Evolutionary conservation across 2,888 invertebrate genomes (phyloP), one percentile per base, ranked within the genome.

Genomic region (Agrochola litura): DNA sequence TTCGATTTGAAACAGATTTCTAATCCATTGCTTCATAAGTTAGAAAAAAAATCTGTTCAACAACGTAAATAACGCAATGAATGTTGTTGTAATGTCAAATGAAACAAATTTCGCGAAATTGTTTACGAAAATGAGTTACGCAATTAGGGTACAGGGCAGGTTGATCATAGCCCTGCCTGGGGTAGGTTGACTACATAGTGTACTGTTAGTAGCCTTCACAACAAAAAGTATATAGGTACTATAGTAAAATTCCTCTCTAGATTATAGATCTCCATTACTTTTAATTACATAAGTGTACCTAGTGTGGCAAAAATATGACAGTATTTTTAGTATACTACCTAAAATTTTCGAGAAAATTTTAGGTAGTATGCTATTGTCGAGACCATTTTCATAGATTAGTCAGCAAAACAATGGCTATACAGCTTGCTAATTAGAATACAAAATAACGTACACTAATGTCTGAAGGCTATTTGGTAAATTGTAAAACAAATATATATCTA

Each of bases 391-490:
- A 41, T 46, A 49, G 41, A 61, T 43, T 61, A 41, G 25, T 52
- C 77, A 49, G 19, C 16, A 63, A 54, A 82, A 67, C 41, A 77
- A 63, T 66, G 46, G 2, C 9, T 49, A 46, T 12, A 73, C 19
- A 25, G 14, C 25, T 64, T 41, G 30, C 41, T 67, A 82, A 79
- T 77, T 52, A 52, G 5, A 49, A 63, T 82, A 63, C 22, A 67
- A 82, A 63, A 46, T 10, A 16, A 10, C 25, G 14, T 6, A n/a
- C 14, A 1, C 12, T 25, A 16, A 46, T 56, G n/a, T 25, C 14
- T 83, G 49, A 67, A 77, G 49, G 79, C 43, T 78, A 83, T 49
- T 79, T 61, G n/a, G 60, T 83, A 66, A 65, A 61, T 79, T 52
- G 30, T 49, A 66, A 54, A 76, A 82, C 25, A 54, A 52, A 77